Evolutionary conservation across 2,888 invertebrate genomes (phyloP).

Genomic region (Parnassius smintheus): DNA sequence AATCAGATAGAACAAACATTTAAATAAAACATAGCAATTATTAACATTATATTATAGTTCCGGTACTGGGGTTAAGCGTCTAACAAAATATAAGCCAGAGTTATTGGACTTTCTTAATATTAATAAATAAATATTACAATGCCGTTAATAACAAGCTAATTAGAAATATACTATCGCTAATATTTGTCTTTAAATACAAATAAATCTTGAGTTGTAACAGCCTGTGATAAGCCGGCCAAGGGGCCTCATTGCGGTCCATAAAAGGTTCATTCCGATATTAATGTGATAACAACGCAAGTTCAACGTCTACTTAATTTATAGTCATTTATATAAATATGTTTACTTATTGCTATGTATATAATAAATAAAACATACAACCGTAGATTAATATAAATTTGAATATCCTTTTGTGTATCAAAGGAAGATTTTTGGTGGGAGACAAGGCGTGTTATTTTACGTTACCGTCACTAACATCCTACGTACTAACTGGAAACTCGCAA

Average conservation of each 20-base stretch:
- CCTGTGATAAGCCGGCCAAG: constrained; percentile 25
- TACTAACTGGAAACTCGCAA: no score
- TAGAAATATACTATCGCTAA: not conserved
- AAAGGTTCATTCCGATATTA: constrained; percentile 6
- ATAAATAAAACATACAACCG: no score
- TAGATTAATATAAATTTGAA: not conserved
- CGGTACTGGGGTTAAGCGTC: no score
- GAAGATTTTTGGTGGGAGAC: not conserved
- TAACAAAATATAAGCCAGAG: no score
- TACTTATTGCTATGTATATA: not conserved
- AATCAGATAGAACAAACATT: no score
- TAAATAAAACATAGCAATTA: no score
- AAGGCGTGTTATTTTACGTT: not conserved
- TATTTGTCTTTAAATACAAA: constrained; percentile 17
- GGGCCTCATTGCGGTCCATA: constrained; percentile 19
- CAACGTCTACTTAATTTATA: constrained; percentile 22
- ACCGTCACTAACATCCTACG: not conserved
- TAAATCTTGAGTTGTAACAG: constrained; percentile 23
- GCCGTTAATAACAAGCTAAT: not conserved
- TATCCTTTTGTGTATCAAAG: not conserved
- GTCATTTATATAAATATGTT: not conserved
- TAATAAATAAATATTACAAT: no score
- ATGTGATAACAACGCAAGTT: constrained; percentile 23
- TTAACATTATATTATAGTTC: no score
- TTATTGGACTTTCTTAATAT: no score